A percentile compares a stretch with the other conserved stretches of the same genome.
Evolutionary conservation across 2,113 vertebrate genomes (phyloP).

Genomic region (Heptranchias perlo): DNA sequence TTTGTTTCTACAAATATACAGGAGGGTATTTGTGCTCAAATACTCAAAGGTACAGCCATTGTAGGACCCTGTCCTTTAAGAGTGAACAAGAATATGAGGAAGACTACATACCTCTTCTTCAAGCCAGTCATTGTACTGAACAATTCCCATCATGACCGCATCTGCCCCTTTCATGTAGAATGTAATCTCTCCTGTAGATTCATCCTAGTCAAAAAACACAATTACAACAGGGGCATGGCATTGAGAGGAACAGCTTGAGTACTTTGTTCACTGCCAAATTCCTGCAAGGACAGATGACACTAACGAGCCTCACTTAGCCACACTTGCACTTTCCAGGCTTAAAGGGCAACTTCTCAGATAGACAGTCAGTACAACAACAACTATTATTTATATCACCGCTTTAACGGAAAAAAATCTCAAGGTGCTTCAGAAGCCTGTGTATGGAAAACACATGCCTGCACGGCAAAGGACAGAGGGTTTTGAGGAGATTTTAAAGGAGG

Average conservation of each 20-base stretch:
- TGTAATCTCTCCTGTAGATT: conserved; percentile 86
- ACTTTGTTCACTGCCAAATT: conserved; percentile 1
- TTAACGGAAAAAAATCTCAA: not conserved
- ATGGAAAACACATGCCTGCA: not conserved
- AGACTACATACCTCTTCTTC: conserved; percentile 77
- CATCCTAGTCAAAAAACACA: conserved; percentile 65
- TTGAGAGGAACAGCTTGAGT: not conserved
- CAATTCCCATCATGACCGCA: conserved; percentile 90
- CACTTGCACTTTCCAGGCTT: not conserved
- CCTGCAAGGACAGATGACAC: not conserved
- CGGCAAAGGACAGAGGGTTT: not conserved
- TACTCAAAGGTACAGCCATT: not conserved
- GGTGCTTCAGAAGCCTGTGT: not conserved
- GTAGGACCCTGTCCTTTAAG: not conserved
- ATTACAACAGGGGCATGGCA: not conserved
- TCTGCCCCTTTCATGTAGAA: conserved; percentile 98
- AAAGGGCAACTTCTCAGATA: not conserved
- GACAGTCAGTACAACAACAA: not conserved
- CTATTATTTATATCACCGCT: not conserved
- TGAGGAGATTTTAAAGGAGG: not conserved
- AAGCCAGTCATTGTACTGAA: conserved; percentile 96
- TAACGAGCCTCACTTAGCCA: not conserved
- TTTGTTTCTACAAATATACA: not conserved
- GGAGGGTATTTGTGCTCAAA: not conserved
- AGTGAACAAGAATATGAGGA: not conserved